Evolutionary conservation across 2,888 invertebrate species (phyloP), one percentile per base, ranked within the genome.

Genomic region (Drosophila setosimentum): DNA sequence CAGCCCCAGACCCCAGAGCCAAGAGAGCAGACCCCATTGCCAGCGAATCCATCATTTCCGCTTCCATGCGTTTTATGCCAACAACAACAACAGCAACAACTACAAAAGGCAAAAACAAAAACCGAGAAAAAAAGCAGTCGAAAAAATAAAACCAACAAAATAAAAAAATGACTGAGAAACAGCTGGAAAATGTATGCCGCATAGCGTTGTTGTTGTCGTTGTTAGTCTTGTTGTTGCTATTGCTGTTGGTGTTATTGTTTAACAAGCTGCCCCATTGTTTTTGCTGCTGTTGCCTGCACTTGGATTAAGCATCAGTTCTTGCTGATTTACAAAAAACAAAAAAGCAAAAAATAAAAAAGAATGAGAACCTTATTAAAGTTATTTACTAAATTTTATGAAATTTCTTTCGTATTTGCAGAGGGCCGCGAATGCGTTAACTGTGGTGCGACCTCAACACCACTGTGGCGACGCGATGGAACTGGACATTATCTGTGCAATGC

Each of bases 401-500:
- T 42, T 48, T 33, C 1, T 61, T 54, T n/a, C n/a, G 24, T 50
- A 27, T 7, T 92, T 93, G 76, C 95, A 96, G 99, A 99, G 95
- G 98, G 98, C 84, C 96, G 99, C 83, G 98, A 99, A 94, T 99
- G 99, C 94, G 99, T 99, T 88, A 99, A 99, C 95, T 99, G 99
- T 94, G 99, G 99, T 72, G 99, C 99, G 73, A 98, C 98, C 82
- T 98, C 98, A 92, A 99, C 99, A 86, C 99, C 99, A 24, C 95
- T 99, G 76, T 98, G 97, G 97, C 94, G 97, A 92, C 94, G 99
- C 91, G 99, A 99, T 94, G 99, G 99, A 83, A 99, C 99, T 84
- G 99, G 99, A 54, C 98, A 98, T 94, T 99, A 99, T 95, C 95
- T 97, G 91, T 99, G 99, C 95, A 99, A 99, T 94, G 99, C 99